phyloP scores from a whole-genome alignment of 2,113 vertebrate genomes.

The Nothocercus julius region DNA sequence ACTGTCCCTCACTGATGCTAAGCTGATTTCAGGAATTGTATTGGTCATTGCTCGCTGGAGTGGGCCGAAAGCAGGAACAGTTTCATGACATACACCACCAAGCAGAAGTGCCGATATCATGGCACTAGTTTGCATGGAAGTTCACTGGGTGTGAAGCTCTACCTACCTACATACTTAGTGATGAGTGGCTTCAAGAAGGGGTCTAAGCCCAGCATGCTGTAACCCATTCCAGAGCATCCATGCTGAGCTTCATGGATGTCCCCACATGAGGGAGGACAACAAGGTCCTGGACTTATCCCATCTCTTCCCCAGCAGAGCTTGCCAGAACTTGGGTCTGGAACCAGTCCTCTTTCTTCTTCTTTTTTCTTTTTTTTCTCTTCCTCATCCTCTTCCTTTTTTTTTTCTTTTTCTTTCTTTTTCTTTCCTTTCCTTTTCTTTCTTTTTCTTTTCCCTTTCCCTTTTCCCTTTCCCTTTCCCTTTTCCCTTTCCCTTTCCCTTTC shows the following conservation, averaged over 20 bases:
- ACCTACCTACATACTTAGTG: rapidly evolving
- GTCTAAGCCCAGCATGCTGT: too few relatives aligned
- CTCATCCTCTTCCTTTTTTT: too few relatives aligned
- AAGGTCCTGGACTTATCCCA: neutral
- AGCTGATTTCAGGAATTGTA: rapidly evolving
- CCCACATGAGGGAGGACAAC: rapidly evolving
- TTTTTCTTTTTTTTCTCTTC: too few relatives aligned
- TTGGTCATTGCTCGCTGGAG: neutral
- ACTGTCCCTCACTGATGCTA: neutral
- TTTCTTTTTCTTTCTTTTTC: too few relatives aligned
- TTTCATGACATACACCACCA: neutral
- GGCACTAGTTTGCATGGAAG: rapidly evolving
- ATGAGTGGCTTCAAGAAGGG: neutral
- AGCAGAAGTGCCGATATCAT: neutral
- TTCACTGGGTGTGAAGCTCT: neutral
- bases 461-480: too few relatives aligned
- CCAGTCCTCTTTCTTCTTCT: too few relatives aligned
- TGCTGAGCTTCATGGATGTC: neutral
- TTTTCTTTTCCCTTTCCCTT: too few relatives aligned
- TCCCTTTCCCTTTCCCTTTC: too few relatives aligned
- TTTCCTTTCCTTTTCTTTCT: too few relatives aligned
- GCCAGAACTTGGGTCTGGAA: neutral
- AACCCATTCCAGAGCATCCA: neutral
- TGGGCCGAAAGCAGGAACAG: neutral
- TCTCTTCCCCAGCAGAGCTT: neutral